Evolutionary conservation across 2,888 invertebrate species (phyloP), one percentile per base, ranked within the genome.

Genomic region (Xestia rhomboidea): DNA sequence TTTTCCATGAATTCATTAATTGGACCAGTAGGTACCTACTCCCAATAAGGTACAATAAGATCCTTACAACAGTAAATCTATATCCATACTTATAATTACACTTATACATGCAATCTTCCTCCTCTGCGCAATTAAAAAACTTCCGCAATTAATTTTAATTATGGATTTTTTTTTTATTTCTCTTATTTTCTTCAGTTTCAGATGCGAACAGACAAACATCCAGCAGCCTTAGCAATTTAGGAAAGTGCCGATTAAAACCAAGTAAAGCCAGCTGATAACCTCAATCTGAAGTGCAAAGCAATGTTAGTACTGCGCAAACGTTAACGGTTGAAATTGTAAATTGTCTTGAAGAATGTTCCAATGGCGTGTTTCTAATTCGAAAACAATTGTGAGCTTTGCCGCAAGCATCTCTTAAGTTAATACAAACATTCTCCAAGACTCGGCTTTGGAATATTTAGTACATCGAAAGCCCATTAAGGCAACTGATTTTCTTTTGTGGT

Each of bases 331-430:
- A 66, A 70, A 69, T 46, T 69, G 67, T 84, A 68, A 81, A 81
- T 72, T 78, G 60, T 76, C 73, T 78, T 75, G 57, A 82, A 79
- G 73, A 79, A 85, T 84, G 82, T 68, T 73, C 30, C 51, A 2
- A 51, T 46, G 44, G 66, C 76, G 38, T 68, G 66, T 73, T 72
- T 75, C 68, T 85, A 82, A 82, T 79, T 85, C 51, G 49, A 77
- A 82, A 79, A 85, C 79, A 79, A 82, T 79, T 66, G 79, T 70
- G 30, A 77, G 64, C 68, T 66, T 82, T 46, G 66, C 75, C 69
- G 72, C 73, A 24, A 66, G 44, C 41, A 75, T 38, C 44, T 70
- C 74, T 62, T 62, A 34, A 81, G 63, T 74, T 46, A 57, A 67
- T 84, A 64, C 60, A 68, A 78, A 78, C 71, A 70, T 76, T 76